Base-by-base conservation (phyloP, 2,888 invertebrate species). In the Microchrysa polita region DNA sequence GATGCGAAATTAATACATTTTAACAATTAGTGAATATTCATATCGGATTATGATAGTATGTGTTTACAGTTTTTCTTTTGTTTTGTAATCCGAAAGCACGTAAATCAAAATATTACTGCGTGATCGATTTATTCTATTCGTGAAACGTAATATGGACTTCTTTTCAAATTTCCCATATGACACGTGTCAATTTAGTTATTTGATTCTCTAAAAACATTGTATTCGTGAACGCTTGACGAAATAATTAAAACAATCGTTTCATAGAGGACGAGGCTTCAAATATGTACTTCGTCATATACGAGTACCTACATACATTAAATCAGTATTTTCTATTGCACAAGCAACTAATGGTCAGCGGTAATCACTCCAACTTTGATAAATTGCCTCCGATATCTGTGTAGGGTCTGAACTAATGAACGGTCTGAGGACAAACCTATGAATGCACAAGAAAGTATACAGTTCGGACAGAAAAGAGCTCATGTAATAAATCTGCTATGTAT, bases 401-500 rank as follows among this genome's bases (percentile, higher is more conserved):
- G 44, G 23, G 57, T 72, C 60, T 44, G 59, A 73, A 60, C 71
- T 76, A 76, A 74, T 74, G 76, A 74, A 74, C 73, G 74, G 73
- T 73, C 74, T 74, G 71, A 73, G 73, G 76, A 73, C 69, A 61
- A 55, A 67, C 59, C 10, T 48, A 48, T 1, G 16, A 27, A 40
- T 72, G 72, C 61, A n/a, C n/a, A 72, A 61, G 23, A 2, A n/a
- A 23, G 48, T 60, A 23, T 42, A 53, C 27, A 2, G 34, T n/a
- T 7, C 10, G 55, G 16, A 67, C 1, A 75, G 67, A 42, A 53
- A 71, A 40, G 72, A 73, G 74, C 34, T 48, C 65, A 73, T 69
- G 76, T 76, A 74, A 76, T 76, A 76, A 76, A 76, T 76, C 74
- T 73, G 81, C 82, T 82, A 82, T 83, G 83, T 83, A 83, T 83